Percentiles rank a stretch among this genome's conserved stretches.
phyloP scores from a whole-genome alignment of 2,888 invertebrate species.

The Napeogenes sylphis region DNA sequence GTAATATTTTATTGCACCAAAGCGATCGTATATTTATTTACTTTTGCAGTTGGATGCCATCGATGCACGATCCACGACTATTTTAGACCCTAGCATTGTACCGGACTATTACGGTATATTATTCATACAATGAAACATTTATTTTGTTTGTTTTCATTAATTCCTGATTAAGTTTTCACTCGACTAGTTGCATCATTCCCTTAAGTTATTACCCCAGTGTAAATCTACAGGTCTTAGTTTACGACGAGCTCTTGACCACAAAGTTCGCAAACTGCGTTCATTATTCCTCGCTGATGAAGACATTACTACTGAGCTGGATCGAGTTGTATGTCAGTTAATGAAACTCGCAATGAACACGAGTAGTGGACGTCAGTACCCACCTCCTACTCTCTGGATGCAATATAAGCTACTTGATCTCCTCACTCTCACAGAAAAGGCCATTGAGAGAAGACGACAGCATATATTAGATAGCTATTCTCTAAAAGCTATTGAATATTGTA shows the following conservation, averaged over 20 bases:
- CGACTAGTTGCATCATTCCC: not conserved
- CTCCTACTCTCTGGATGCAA: constrained; percentile 60
- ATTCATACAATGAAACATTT: constrained; percentile 1
- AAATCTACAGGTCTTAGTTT: constrained; percentile 48
- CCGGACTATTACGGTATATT: constrained; percentile 50
- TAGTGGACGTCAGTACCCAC: constrained; percentile 41
- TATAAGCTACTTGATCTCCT: constrained; percentile 62
- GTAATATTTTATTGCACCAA: not conserved
- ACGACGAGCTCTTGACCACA: constrained; percentile 56
- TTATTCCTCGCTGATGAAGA: constrained; percentile 59
- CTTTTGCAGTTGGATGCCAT: constrained; percentile 54
- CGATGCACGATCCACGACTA: constrained; percentile 46
- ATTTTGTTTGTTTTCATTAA: not conserved
- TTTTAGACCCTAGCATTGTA: constrained; percentile 49
- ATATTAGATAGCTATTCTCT: constrained; percentile 45
- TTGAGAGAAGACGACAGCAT: constrained; percentile 49
- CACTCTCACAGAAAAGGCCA: constrained; percentile 61
- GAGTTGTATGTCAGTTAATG: constrained; percentile 60
- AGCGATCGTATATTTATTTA: not conserved
- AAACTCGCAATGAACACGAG: constrained; percentile 55
- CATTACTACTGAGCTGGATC: constrained; percentile 56
- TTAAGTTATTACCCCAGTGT: too few relatives aligned
- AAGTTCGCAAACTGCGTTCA: constrained; percentile 53
- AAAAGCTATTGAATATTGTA: constrained; percentile 48
- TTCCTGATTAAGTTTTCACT: too few relatives aligned